phyloP scores from a whole-genome alignment of 2,797 vertebrate genomes.

The Sebastes paucispinis region DNA sequence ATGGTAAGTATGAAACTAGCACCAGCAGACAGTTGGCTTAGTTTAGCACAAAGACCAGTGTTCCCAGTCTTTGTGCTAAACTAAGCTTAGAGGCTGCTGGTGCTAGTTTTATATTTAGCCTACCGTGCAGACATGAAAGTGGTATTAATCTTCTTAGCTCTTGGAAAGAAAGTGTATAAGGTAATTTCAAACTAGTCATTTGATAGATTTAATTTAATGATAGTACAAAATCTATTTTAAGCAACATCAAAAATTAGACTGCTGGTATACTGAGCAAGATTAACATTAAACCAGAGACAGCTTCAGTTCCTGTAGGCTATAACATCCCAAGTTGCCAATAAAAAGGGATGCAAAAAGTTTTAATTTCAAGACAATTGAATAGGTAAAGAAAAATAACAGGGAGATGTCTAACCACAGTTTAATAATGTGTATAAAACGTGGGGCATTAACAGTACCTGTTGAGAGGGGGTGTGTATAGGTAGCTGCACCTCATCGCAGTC shows the following conservation, averaged over 20 bases:
- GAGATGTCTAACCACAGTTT: background rate
- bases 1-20: background rate
- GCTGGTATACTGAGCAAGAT: background rate
- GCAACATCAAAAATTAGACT: background rate
- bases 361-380: background rate
- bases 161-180: background rate
- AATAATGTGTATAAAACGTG: background rate
- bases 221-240: background rate
- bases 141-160: background rate
- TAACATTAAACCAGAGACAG: background rate
- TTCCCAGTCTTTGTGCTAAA: background rate
- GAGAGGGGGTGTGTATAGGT: slow-evolving; percentile 83
- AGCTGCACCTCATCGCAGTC: slow-evolving; percentile 84
- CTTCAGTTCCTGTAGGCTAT: background rate
- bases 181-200: background rate
- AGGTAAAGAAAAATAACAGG: background rate
- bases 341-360: background rate
- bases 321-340: background rate
- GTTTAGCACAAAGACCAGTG: background rate
- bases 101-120: background rate
- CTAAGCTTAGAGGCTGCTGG: background rate
- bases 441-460: slow-evolving; percentile 80
- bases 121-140: background rate
- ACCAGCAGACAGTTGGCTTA: background rate
- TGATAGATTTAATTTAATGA: background rate